phyloP scores from a whole-genome alignment of 2,797 vertebrate species.

The Sciurus carolinensis region DNA sequence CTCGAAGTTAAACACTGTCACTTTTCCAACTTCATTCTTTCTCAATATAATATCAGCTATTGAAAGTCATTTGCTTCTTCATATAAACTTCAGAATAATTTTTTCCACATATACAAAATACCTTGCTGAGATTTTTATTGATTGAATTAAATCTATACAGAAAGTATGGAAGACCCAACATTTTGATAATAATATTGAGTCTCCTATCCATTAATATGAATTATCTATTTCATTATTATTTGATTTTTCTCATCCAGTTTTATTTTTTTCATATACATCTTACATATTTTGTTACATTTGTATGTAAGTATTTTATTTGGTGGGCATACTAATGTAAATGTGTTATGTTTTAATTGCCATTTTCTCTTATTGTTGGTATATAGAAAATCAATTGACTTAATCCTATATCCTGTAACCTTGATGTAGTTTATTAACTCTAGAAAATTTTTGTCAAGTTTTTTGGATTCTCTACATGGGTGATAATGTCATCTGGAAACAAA shows the following conservation, averaged over 20 bases:
- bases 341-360: background rate
- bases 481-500: background rate
- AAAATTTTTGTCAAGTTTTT: background rate
- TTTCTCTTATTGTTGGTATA: background rate
- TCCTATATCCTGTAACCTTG: background rate
- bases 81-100: background rate
- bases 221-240: background rate
- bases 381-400: background rate
- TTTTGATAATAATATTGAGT: background rate
- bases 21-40: background rate
- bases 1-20: background rate
- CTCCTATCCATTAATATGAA: background rate
- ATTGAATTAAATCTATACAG: background rate
- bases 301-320: background rate
- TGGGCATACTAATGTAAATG: background rate
- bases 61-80: background rate
- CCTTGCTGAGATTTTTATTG: background rate
- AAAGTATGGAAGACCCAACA: background rate
- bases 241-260: background rate
- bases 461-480: background rate
- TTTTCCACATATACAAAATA: background rate
- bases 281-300: background rate
- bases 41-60: background rate
- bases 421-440: background rate
- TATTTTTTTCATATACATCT: background rate